phyloP scores from a whole-genome alignment of 2,113 vertebrate species.

The Albula goreensis region DNA sequence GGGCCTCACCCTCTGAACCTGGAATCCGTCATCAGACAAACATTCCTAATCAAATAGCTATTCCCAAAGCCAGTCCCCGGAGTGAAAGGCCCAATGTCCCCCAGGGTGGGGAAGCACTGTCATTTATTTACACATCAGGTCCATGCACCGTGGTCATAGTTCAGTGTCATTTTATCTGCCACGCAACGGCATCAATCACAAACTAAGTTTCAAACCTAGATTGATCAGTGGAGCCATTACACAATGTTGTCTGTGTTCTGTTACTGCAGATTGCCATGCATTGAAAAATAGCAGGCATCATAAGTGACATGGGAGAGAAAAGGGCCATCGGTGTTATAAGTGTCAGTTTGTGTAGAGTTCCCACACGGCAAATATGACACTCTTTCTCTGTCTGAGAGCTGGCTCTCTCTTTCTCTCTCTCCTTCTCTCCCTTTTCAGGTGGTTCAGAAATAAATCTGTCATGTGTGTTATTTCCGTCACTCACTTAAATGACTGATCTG shows the following conservation, averaged over 20 bases:
- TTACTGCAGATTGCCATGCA: constrained; percentile 5
- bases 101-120: background rate
- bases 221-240: background rate
- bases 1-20: background rate
- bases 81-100: background rate
- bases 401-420: no score
- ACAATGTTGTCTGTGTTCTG: background rate
- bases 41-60: background rate
- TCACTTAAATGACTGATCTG: constrained; percentile 28
- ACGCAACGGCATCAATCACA: background rate
- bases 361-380: background rate
- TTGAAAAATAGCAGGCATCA: constrained; percentile 20
- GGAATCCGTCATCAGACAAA: background rate
- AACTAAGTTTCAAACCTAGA: background rate
- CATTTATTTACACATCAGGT: background rate
- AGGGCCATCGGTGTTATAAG: constrained; percentile 13
- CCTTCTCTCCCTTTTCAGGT: background rate
- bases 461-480: constrained; percentile 13
- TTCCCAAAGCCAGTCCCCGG: background rate
- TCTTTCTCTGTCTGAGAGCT: background rate
- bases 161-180: background rate
- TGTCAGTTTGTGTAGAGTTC: background rate
- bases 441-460: constrained; percentile 21
- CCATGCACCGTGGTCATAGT: background rate
- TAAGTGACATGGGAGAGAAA: constrained; percentile 5